These are phyloP conservation scores for Diachasmimorpha longicaudata DNA, from an alignment of 1,140 invertebrate genomes.

Conservation along the genomic window DNA sequence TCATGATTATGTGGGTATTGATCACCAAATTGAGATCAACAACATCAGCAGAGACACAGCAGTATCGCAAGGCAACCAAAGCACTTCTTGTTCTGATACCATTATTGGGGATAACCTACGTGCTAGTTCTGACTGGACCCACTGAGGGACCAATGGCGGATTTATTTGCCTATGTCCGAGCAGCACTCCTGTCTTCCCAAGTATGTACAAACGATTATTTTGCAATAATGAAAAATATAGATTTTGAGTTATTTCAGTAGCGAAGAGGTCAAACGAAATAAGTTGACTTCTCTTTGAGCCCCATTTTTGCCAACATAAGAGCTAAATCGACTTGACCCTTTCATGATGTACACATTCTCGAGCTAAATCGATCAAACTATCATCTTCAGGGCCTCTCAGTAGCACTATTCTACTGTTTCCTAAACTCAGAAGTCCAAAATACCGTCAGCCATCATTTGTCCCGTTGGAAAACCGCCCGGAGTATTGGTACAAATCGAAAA, in stretches of 20 bases:
- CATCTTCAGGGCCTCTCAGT: constrained; percentile 82
- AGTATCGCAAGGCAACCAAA: constrained; percentile 88
- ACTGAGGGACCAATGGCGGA: constrained; percentile 68
- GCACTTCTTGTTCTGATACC: constrained; percentile 87
- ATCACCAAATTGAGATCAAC: constrained; percentile 90
- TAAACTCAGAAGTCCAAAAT: constrained; percentile 90
- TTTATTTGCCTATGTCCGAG: constrained; percentile 73
- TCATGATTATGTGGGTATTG: constrained; percentile 92
- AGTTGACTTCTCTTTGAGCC: too few relatives aligned
- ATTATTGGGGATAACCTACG: constrained; percentile 86
- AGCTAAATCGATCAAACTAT: too few relatives aligned
- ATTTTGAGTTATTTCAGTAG: too few relatives aligned
- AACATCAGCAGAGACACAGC: constrained; percentile 84
- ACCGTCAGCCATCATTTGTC: constrained; percentile 80
- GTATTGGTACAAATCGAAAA: constrained; percentile 66
- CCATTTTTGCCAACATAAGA: too few relatives aligned
- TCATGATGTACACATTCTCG: too few relatives aligned
- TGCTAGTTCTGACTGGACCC: constrained; percentile 80
- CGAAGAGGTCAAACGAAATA: too few relatives aligned
- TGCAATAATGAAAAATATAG: background rate
- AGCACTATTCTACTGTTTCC: constrained; percentile 88
- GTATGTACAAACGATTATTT: constrained; percentile 54
- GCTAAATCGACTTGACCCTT: too few relatives aligned
- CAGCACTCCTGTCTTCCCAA: constrained; percentile 84
- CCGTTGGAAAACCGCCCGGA: constrained; percentile 75